Evolutionary conservation across 2,113 vertebrate species (phyloP), one percentile per base, ranked within the genome.

Genomic region (Leptodactylus fuscus): DNA sequence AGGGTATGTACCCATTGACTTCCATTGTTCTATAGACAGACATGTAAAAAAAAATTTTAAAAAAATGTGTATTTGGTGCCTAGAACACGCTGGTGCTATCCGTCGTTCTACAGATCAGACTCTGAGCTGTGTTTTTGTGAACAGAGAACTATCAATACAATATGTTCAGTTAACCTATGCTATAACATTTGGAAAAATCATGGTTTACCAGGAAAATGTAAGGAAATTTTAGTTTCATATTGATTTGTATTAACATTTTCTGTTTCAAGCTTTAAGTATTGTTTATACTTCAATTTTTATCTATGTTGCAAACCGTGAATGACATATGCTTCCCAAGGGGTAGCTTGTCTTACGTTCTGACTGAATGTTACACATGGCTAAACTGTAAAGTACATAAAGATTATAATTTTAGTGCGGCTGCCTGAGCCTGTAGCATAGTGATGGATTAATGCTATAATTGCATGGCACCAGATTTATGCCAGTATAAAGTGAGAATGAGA

Each of bases 331-430:
- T 75, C 24, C 44, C 24, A 49, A 49, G 15, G 46, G 24, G 13
- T 29, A 29, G 8, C 10, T 32, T 75, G 71, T 75, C 71, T 48
- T 48, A 49, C 44, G 49, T 29, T 46, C 15, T 27, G 13, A 75
- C 12, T 49, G 24, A 75, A 75, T 48, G 44, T 49, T 46, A 7
- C 71, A 75, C 44, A 48, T 75, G 44, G 44, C n/a, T 49, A 27
- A 75, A 24, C 38, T 74, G 38, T 74, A 46, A 75, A 75, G 44
- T 29, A 75, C 24, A 49, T 75, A 49, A 49, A 75, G 24, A 22
- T 24, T 75, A 18, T 49, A 75, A 75, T 29, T 75, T 75, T 75
- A 75, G 44, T 48, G 46, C 71, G 49, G 71, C 71, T 75, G 71
- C 15, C n/a, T 48, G 22, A 46, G 46, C 15, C 41, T 49, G 27